phyloP scores from a whole-genome alignment of 2,113 vertebrate species.

The Coptodon bakossiorum region DNA sequence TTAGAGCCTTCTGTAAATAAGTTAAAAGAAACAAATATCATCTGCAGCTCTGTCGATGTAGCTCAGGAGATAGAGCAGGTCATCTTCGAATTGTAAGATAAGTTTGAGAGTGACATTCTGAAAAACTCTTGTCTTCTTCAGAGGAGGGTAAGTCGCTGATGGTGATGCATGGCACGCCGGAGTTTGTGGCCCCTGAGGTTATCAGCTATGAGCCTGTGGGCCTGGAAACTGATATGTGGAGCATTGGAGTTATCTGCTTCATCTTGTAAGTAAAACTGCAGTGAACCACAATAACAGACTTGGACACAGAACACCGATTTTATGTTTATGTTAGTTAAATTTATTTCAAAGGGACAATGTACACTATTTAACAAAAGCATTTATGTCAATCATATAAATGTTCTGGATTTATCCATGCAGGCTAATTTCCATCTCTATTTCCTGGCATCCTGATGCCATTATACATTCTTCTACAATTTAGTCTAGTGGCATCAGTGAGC shows the following conservation, averaged over 20 bases:
- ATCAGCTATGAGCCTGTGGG: conserved; percentile 77
- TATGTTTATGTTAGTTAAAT: background rate
- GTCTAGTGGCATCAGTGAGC: background rate
- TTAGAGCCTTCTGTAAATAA: background rate
- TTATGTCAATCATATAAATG: too few species aligned
- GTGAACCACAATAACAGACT: background rate
- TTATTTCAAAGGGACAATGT: background rate
- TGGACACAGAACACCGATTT: background rate
- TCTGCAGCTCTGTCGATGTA: background rate
- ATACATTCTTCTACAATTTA: background rate
- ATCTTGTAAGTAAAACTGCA: conserved; percentile 73
- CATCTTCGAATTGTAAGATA: background rate
- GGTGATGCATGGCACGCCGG: conserved; percentile 82
- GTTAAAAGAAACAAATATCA: background rate
- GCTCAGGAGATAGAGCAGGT: background rate
- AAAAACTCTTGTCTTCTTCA: conserved; percentile 14
- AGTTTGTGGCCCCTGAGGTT: conserved; percentile 88
- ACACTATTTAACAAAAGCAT: background rate
- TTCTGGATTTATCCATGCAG: too few species aligned
- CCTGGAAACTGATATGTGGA: conserved; percentile 83
- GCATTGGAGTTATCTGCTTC: conserved; percentile 84
- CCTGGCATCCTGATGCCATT: background rate
- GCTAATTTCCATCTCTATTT: background rate
- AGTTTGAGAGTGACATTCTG: background rate
- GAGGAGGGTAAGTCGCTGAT: conserved; percentile 66